Conservation (phyloP, 2,888 invertebrate genomes). For the Stenodema calcarata region DNA sequence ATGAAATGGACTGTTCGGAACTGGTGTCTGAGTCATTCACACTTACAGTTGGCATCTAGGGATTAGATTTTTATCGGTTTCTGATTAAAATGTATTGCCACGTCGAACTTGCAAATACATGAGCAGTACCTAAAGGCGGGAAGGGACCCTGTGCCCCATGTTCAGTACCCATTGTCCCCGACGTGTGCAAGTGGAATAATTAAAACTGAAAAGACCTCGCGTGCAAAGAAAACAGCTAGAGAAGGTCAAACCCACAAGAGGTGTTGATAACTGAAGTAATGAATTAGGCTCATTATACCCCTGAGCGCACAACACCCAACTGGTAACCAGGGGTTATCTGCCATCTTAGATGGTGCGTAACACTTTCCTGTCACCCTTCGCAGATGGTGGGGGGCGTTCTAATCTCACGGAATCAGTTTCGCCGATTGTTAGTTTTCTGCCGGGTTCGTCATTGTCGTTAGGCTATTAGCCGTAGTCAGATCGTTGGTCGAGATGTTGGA, state of each 20-base stretch:
- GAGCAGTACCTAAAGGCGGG: neutral
- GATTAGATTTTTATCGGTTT: neutral
- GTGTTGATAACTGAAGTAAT: constrained; percentile 47
- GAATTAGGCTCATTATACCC: constrained; percentile 47
- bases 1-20: too few species aligned
- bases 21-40: too few species aligned
- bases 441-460: constrained; percentile 46
- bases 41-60: too few species aligned
- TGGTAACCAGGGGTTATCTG: constrained; percentile 10
- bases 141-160: neutral
- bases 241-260: constrained; percentile 25
- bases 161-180: neutral
- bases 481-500: neutral
- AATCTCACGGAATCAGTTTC: constrained; percentile 49
- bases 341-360: constrained; percentile 47
- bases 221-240: constrained; percentile 11
- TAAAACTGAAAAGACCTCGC: constrained; percentile 43
- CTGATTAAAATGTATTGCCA: neutral
- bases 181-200: constrained; percentile 32
- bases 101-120: neutral
- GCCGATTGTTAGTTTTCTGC: constrained; percentile 41
- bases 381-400: neutral
- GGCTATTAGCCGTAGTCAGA: constrained; percentile 40
- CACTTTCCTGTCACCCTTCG: constrained; percentile 29
- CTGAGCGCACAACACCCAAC: constrained; percentile 7